Base-by-base conservation (phyloP, 1,140 invertebrate genomes). In the Rhynchophorus ferrugineus region DNA sequence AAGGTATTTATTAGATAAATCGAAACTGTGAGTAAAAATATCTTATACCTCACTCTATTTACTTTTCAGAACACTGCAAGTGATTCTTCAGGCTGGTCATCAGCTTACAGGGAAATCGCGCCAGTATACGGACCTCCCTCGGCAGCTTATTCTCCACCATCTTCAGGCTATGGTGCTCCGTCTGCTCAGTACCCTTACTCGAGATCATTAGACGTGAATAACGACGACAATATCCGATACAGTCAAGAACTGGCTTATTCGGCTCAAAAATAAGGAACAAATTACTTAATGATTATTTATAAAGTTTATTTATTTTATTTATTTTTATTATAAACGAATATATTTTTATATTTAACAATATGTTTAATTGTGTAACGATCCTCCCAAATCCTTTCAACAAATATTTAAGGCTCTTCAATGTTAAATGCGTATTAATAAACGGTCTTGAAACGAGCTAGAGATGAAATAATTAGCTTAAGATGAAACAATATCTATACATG, bases 131-230 rank as follows among this genome's bases (percentile, higher is more conserved):
- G 44, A 19, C 21, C 44, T 17, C 51, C 51, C 11, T 39, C 51
- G 19, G 54, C 55, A 19, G 49, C 54, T 13, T 61, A 57, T 53
- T 53, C 54, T 20, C 38, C 35, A 54, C 60, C 43, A 56, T 55
- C 49, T 13, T 54, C 8, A 44, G 54, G 22, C 39, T 57, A 44
- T 61, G 61, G 60, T 35, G 52, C 39, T 20, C 33, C 45, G 36
- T 55, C 52, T 16, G 11, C 50, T 1, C 59, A 64, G 38, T 58
- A 49, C 35, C 56, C 63, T 1, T 65, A 61, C 36, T 60, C 61
- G 22, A 56, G 62, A 45, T 61, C 60, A 0, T 52, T 64, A 9
- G 44, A 58, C 29, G 49, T 45, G 2, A 33, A 42, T 21, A 11
- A 29, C 2, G 49, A 39, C 8, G 49, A 39, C 8, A 29, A 58